Evolutionary conservation across 2,797 vertebrate species (phyloP), one percentile per base, ranked within the genome.

Genomic region (Cynodonichthys magdalenae): DNA sequence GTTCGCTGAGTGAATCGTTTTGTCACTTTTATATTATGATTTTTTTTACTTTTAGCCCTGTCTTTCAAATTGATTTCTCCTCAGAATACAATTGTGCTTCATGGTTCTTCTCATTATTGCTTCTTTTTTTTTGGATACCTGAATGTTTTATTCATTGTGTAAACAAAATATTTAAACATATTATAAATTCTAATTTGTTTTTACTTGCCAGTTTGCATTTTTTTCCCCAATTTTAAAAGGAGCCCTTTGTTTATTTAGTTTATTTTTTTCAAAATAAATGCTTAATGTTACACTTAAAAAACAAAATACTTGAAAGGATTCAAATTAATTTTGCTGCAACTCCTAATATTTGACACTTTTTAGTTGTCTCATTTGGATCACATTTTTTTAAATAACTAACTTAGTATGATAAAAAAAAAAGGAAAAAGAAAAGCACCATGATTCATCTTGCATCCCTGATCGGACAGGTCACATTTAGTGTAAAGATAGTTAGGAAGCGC

Each of bases 401-500:
- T 17, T 20, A 60, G 11, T n/a, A 24, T 24, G 24, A 24, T 3
- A 47, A 48, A 18, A 15, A 5, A 50, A 60, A 59, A 11, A 11
- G 3, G 12, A 5, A 19, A 9, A 5, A 50, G 58, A 60, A 56
- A 80, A 71, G 45, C 66, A 28, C 34, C 66, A 70, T 54, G 68
- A 80, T 60, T 86, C 67, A 69, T 82, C 72, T 75, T 73, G 20
- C 68, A 68, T n/a, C 53, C 53, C 56, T 74, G 75, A 85, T 85
- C 70, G 71, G 74, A 71, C 59, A 70, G 87, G 85, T 89, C 83
- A 89, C 72, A 79, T 88, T 61, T 82, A 81, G 81, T 82, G 77
- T 87, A 63, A 86, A 77, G 85, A 83, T 87, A 87, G 84, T 89
- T 82, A 63, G 85, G 77, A 85, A 83, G 78, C 85, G 80, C 84